Evolutionary conservation across 2,113 vertebrate genomes (phyloP).

Genomic region (Amazona guildingii): DNA sequence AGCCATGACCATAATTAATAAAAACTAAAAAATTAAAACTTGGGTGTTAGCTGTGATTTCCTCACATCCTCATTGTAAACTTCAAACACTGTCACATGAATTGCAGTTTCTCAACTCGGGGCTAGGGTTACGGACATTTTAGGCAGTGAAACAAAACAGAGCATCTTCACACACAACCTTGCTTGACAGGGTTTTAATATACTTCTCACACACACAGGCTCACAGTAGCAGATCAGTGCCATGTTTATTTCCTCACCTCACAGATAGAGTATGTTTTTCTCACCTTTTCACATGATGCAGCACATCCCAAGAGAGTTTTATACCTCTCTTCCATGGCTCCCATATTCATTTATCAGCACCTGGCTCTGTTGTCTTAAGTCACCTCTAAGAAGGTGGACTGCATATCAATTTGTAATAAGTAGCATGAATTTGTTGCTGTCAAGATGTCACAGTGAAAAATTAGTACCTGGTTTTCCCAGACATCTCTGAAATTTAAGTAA

Average conservation of each 20-base stretch:
- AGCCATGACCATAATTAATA: neutral
- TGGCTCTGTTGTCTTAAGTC: constrained; percentile 5
- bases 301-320: neutral
- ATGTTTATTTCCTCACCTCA: constrained; percentile 8
- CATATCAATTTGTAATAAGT: constrained; percentile 25
- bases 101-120: neutral
- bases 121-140: neutral
- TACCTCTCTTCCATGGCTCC: neutral
- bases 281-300: neutral
- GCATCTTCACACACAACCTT: neutral
- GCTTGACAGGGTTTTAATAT: neutral
- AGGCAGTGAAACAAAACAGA: neutral
- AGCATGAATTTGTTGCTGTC: constrained; percentile 11
- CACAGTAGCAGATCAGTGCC: neutral
- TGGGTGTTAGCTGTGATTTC: neutral
- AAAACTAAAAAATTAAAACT: neutral
- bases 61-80: neutral
- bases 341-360: neutral
- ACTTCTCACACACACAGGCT: neutral
- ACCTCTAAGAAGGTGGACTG: neutral
- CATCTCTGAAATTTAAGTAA: neutral
- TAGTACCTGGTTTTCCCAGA: neutral
- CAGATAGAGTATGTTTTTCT: constrained; percentile 8
- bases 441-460: neutral
- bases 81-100: neutral